These are phyloP conservation scores for Notospermus geniculatus DNA, from an alignment of 1,140 invertebrate genomes.

Conservation along the genomic window DNA sequence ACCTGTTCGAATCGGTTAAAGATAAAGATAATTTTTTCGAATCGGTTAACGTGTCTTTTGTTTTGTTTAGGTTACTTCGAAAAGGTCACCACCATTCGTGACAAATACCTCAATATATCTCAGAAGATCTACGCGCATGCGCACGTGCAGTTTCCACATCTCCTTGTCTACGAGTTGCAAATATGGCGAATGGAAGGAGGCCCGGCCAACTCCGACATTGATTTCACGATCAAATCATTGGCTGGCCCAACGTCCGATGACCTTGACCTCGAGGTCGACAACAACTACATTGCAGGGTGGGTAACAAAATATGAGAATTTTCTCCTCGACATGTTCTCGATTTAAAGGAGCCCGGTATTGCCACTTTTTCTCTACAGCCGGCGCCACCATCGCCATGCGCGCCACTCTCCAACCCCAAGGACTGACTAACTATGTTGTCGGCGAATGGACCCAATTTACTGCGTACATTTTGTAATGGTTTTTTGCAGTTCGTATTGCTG, in stretches of 20 bases:
- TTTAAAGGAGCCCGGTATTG: too few species aligned
- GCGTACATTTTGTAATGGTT: too few species aligned
- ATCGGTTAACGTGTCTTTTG: background rate
- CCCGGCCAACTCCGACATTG: slow-evolving; percentile 12
- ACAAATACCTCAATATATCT: background rate
- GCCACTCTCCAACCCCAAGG: too few species aligned
- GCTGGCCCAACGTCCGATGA: slow-evolving; percentile 24
- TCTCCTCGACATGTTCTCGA: too few species aligned
- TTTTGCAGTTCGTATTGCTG: too few species aligned
- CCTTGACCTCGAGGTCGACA: background rate
- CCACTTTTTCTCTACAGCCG: too few species aligned
- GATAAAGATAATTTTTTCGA: slow-evolving; percentile 24
- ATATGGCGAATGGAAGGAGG: slow-evolving; percentile 16
- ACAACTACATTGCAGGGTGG: slow-evolving; percentile 2
- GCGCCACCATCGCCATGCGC: too few species aligned
- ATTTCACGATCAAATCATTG: slow-evolving; percentile 19
- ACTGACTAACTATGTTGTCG: too few species aligned
- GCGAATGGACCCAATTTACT: too few species aligned
- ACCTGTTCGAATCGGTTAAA: slow-evolving; percentile 30
- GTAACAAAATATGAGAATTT: too few species aligned
- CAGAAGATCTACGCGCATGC: slow-evolving; percentile 32
- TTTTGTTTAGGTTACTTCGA: background rate
- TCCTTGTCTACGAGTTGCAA: slow-evolving; percentile 38
- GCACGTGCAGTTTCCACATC: slow-evolving; percentile 30
- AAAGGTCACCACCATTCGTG: background rate